These are phyloP conservation scores for Lepidotrigona ventralis DNA, from an alignment of 1,140 invertebrate genomes.

Conservation along the genomic window DNA sequence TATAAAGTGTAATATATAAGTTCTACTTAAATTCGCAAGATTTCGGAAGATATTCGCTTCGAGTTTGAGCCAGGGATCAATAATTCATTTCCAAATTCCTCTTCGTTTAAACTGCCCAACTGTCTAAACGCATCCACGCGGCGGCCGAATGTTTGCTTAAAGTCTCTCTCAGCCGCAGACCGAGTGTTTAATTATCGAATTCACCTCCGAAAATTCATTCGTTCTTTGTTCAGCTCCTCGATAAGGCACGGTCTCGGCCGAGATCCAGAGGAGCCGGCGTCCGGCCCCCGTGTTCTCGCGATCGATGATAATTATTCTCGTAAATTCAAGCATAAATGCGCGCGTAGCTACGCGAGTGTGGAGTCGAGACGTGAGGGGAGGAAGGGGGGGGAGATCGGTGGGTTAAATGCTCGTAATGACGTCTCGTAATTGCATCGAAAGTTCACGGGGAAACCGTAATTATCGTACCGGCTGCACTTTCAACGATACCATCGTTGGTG, in stretches of 20 bases:
- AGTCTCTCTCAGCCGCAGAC: background rate
- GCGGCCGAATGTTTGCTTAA: background rate
- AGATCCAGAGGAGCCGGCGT: background rate
- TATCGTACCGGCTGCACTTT: constrained; percentile 65
- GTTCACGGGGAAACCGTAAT: constrained; percentile 71
- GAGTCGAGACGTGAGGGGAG: background rate
- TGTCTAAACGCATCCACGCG: background rate
- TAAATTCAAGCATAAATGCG: constrained; percentile 64
- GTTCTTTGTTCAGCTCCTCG: constrained; percentile 21
- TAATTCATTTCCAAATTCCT: background rate
- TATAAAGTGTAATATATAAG: too few species aligned
- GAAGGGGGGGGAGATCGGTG: constrained; percentile 23
- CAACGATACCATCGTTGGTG: constrained; percentile 61
- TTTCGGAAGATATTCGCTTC: too few species aligned
- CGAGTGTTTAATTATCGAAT: background rate
- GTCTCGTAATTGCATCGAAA: constrained; percentile 72
- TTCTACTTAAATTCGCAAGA: too few species aligned
- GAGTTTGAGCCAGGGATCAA: background rate
- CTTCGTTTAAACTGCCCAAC: background rate
- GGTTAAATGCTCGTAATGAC: constrained; percentile 72
- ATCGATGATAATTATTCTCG: constrained; percentile 70
- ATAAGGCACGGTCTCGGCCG: background rate
- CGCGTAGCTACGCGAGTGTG: constrained; percentile 1
- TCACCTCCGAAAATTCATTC: background rate
- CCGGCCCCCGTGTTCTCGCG: constrained; percentile 38